These are phyloP conservation scores for Epinotia nisella DNA, from an alignment of 2,888 invertebrate genomes.

Conservation along the genomic window DNA sequence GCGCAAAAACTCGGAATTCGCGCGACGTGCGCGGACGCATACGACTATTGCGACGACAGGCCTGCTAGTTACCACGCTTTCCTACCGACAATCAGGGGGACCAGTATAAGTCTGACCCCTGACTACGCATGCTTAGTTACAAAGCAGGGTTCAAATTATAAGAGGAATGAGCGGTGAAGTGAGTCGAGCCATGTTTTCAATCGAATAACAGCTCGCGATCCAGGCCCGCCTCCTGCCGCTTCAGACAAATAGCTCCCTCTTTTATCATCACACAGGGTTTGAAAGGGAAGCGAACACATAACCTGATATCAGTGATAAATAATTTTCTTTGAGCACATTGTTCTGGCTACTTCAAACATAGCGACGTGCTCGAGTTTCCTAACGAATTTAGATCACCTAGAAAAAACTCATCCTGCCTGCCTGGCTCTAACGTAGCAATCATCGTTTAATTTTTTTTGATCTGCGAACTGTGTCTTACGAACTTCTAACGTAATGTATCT, in stretches of 20 bases:
- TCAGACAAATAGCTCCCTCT: conserved; percentile 41
- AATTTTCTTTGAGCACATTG: not conserved
- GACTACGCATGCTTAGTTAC: no score
- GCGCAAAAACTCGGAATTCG: conserved; percentile 75
- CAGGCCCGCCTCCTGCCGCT: conserved; percentile 14
- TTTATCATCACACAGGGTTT: conserved; percentile 2
- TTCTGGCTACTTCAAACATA: conserved; percentile 27
- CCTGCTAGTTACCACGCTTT: not conserved
- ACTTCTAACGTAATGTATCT: conserved; percentile 21
- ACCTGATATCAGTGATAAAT: not conserved
- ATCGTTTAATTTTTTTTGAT: conserved; percentile 37
- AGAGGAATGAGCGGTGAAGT: not conserved
- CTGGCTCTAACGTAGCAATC: conserved; percentile 35
- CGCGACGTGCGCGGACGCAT: conserved; percentile 64
- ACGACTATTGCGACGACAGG: conserved; percentile 1
- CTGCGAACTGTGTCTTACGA: conserved; percentile 10
- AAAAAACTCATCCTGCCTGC: conserved; percentile 61
- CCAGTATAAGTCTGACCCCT: not conserved
- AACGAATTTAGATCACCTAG: conserved; percentile 78
- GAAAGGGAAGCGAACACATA: conserved; percentile 15
- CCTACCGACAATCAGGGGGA: not conserved
- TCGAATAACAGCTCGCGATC: conserved; percentile 48
- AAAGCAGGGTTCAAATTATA: not conserved
- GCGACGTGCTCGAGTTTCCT: conserved; percentile 63
- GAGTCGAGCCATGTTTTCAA: not conserved